These are phyloP conservation scores for Drosophila serrata DNA, from an alignment of 1,140 invertebrate species.

Conservation along the genomic window DNA sequence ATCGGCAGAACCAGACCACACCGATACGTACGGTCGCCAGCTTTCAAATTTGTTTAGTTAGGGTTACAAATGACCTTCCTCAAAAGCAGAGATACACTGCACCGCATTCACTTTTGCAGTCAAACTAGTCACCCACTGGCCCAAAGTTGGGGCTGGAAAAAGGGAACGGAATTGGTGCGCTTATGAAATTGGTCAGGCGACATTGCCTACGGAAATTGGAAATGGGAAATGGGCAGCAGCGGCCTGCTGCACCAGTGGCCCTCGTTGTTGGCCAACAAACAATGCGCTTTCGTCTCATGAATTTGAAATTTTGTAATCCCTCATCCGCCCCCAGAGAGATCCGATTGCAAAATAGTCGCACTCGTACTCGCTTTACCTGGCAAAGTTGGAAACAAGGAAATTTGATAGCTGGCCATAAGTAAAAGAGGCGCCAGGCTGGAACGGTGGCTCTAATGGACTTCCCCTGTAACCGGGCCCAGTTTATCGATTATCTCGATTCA, in stretches of 20 bases:
- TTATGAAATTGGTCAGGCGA: slow-evolving; percentile 49
- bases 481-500: slow-evolving; percentile 55
- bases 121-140: slow-evolving; percentile 52
- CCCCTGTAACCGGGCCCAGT: slow-evolving; percentile 48
- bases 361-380: neutral
- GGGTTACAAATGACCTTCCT: slow-evolving; percentile 80
- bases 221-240: slow-evolving; percentile 56
- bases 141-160: slow-evolving; percentile 7
- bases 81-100: slow-evolving; percentile 24
- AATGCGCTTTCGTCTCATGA: slow-evolving; percentile 57
- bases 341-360: slow-evolving; percentile 55
- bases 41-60: slow-evolving; percentile 84
- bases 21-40: slow-evolving; percentile 60
- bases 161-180: slow-evolving; percentile 8
- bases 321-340: slow-evolving; percentile 35
- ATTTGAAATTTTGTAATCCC: slow-evolving; percentile 72
- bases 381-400: slow-evolving; percentile 28
- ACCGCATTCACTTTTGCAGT: slow-evolving; percentile 69
- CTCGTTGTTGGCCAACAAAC: slow-evolving; percentile 36
- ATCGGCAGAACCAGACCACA: slow-evolving; percentile 70
- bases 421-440: slow-evolving; percentile 45
- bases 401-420: slow-evolving; percentile 39
- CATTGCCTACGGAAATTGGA: slow-evolving; percentile 68
- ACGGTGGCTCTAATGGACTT: slow-evolving; percentile 52
- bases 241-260: slow-evolving; percentile 17